Evolutionary conservation across 2,888 invertebrate species (phyloP), one percentile per base, ranked within the genome.

Genomic region (Lampropteryx suffumata): DNA sequence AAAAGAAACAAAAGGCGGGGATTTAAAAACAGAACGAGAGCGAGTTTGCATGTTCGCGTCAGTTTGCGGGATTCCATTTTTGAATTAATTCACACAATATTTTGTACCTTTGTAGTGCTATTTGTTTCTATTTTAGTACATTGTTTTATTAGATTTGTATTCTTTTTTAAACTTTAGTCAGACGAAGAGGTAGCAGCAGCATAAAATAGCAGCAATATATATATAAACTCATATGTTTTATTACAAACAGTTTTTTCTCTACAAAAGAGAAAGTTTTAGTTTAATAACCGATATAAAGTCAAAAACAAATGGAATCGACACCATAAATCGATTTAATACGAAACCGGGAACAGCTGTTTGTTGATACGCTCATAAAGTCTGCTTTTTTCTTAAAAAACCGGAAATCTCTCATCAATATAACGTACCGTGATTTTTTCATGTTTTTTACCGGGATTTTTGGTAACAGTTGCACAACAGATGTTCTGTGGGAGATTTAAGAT

Each of bases 1-100:
- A 82, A 82, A 80, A 79, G 81, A 79, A 76, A 76, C 75, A 78
- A 82, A 75, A 75, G 66, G 65, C 71, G 73, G 82, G 79, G 79
- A 80, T 82, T 83, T 82, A 71, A 81, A 80, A 81, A 79, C 69
- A 69, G 76, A 82, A 82, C 64, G 79, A 69, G 79, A 83, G 77
- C 73, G 80, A 78, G 80, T 84, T 83, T 79, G 83, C 82, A 78
- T 84, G 85, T 81, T 76, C 69, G 73, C 76, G 80, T 81, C 82
- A 80, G 71, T 79, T 77, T 76, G 72, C 64, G 73, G 74, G 70
- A 76, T 79, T 80, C 73, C 76, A 74, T 79, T 81, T 82, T 79
- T 72, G 64, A 76, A 76, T 75, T 75, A 73, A 77, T 74, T 68
- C 71, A 67, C 72, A 46, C 29, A 49, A 48, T 43, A 40, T 51